Conservation (phyloP, 2,797 vertebrate species). For the Coregonus ussuriensis region DNA sequence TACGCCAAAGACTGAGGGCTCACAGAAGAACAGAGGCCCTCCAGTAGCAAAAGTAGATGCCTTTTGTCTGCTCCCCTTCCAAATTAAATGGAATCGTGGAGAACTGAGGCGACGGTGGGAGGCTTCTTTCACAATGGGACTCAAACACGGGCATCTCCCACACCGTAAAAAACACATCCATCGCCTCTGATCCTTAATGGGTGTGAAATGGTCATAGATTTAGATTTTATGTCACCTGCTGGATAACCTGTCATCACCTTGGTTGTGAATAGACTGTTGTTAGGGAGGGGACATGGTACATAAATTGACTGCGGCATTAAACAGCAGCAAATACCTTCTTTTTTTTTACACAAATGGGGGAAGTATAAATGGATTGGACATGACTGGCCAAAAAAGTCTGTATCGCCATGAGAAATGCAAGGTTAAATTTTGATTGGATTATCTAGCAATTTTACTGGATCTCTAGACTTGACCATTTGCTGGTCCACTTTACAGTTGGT, state of each 20-base stretch:
- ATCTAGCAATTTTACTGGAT: neutral
- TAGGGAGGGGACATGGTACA: too few species aligned
- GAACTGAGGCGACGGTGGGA: neutral
- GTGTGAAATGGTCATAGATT: constrained; percentile 15
- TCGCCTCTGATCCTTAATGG: constrained; percentile 10
- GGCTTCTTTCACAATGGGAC: neutral
- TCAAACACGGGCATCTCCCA: neutral
- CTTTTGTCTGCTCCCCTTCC: constrained; percentile 24
- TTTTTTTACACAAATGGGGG: too few species aligned
- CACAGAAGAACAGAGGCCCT: constrained; percentile 12
- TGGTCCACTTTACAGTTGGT: too few species aligned
- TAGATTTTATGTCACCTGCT: constrained; percentile 4
- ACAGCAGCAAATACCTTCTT: too few species aligned
- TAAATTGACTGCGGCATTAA: too few species aligned
- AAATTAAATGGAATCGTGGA: neutral
- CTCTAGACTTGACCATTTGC: neutral
- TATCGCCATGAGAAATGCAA: neutral
- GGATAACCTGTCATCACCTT: constrained; percentile 18
- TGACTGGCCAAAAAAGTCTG: neutral
- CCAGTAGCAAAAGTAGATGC: constrained; percentile 30
- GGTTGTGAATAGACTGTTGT: neutral
- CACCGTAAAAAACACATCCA: neutral
- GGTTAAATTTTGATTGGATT: neutral
- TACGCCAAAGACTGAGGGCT: constrained; percentile 28
- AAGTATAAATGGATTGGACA: neutral